phyloP scores from a whole-genome alignment of 2,888 invertebrate species.

The Liposcelis brunnea region DNA sequence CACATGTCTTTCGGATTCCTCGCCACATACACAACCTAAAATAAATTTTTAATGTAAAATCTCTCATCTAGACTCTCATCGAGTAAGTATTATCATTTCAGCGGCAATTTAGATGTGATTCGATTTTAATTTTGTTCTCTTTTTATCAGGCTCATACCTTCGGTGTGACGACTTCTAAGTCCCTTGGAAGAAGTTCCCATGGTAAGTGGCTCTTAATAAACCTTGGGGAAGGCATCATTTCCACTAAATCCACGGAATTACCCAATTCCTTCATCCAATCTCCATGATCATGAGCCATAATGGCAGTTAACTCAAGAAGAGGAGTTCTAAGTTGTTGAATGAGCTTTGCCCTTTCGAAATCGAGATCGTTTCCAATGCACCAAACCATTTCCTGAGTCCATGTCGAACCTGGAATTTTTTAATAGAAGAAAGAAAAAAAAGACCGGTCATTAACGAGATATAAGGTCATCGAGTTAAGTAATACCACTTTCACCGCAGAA shows the following conservation, averaged over 20 bases:
- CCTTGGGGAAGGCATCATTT: slow-evolving; percentile 47
- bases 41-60: slow-evolving; percentile 12
- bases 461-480: background rate
- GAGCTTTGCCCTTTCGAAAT: slow-evolving; percentile 55
- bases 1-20: slow-evolving; percentile 83
- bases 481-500: background rate
- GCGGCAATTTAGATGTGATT: no score
- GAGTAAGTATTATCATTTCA: no score
- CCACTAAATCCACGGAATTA: slow-evolving; percentile 54
- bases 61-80: background rate
- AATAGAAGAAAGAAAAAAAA: slow-evolving; percentile 2
- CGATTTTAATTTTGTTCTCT: background rate
- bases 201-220: slow-evolving; percentile 62
- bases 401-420: slow-evolving; percentile 60
- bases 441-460: background rate
- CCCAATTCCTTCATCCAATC: slow-evolving; percentile 38
- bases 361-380: slow-evolving; percentile 64
- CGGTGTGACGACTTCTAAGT: slow-evolving; percentile 43
- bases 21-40: slow-evolving; percentile 66
- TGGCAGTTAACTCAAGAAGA: slow-evolving; percentile 50
- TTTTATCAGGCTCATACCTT: slow-evolving; percentile 36
- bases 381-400: slow-evolving; percentile 91
- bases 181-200: slow-evolving; percentile 46
- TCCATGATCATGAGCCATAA: slow-evolving; percentile 41
- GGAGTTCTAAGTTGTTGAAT: slow-evolving; percentile 48